phyloP scores from a whole-genome alignment of 2,888 invertebrate genomes.

The Teleiodes luculella region DNA sequence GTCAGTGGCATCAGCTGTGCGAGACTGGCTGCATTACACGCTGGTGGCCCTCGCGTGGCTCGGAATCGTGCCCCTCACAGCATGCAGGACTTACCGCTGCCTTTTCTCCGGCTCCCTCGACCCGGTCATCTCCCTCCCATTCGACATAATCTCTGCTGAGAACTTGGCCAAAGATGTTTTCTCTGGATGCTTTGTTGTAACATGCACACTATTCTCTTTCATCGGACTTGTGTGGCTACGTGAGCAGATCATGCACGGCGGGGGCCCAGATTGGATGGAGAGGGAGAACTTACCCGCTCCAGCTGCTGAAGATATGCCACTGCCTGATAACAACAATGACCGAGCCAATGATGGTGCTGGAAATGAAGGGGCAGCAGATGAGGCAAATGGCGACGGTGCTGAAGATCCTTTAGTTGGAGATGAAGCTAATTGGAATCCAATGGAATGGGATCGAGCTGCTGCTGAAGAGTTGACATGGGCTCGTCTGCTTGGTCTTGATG shows the following conservation, averaged over 20 bases:
- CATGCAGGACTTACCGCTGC: constrained; percentile 96
- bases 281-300: constrained; percentile 80
- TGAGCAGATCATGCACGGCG: constrained; percentile 98
- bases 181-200: constrained; percentile 97
- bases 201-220: constrained; percentile 96
- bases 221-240: constrained; percentile 98
- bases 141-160: constrained; percentile 95
- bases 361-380: constrained; percentile 54
- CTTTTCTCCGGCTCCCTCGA: constrained; percentile 95
- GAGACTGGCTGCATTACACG: constrained; percentile 98
- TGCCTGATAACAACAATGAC: constrained; percentile 73
- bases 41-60: constrained; percentile 98
- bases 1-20: constrained; percentile 93
- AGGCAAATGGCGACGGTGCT: constrained; percentile 56
- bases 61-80: constrained; percentile 96
- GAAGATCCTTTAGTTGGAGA: constrained; percentile 82
- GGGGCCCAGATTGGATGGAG: constrained; percentile 97
- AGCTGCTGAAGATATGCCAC: constrained; percentile 64
- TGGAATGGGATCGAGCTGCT: constrained; percentile 98
- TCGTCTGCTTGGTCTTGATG: constrained; percentile 95
- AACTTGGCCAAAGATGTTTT: constrained; percentile 96
- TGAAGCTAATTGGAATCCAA: constrained; percentile 97
- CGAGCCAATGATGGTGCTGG: constrained; percentile 57
- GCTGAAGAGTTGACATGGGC: constrained; percentile 99
- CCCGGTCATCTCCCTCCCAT: constrained; percentile 89